Evolutionary conservation across 2,888 invertebrate species (phyloP), one percentile per base, ranked within the genome.

Genomic region (Lasioglossum zephyrum): DNA sequence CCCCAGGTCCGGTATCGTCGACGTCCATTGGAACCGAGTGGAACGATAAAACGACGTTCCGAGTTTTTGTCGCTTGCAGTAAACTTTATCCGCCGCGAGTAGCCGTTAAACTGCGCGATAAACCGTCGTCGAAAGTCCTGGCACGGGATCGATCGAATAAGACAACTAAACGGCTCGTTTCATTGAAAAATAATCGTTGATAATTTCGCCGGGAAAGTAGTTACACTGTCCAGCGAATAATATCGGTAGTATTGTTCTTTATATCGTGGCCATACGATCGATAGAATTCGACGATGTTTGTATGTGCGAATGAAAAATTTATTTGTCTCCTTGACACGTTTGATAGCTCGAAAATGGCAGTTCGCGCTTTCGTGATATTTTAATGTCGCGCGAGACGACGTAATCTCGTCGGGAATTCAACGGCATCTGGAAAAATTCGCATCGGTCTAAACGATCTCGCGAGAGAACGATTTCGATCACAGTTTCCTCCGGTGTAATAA

Each of bases 11-110:
- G n/a, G 60, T 74, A 53, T 69, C 73, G n/a, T 53, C 11, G 22
- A 13, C 66, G 18, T 74, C 80, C n/a, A 18, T 53, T 39, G 63
- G 31, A 26, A 13, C 72, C 22, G 11, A 72, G 72, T 6, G 13
- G 18, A 11, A 75, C 82, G 69, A 82, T 82, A 75, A 81, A 81
- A 39, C 26, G 31, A 0, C 2, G 22, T 36, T 1, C 66, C 44
- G 26, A 69, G n/a, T 69, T 72, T 66, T 66, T 73, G 49, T 31
- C 13, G 63, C 60, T 9, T n/a, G 49, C 36, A 22, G 31, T 80
- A 77, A 73, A 82, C 60, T 26, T 60, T n/a, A 60, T 60, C 60
- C 13, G n/a, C 60, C 26, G 60, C 60, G 11, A 26, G 60, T 13
- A 13, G 60, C 26, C 13, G 8, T 63, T 73, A 47, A 72, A 72